Evolutionary conservation across 2,888 invertebrate species (phyloP), one percentile per base, ranked within the genome.

Genomic region (Sisyra nigra): DNA sequence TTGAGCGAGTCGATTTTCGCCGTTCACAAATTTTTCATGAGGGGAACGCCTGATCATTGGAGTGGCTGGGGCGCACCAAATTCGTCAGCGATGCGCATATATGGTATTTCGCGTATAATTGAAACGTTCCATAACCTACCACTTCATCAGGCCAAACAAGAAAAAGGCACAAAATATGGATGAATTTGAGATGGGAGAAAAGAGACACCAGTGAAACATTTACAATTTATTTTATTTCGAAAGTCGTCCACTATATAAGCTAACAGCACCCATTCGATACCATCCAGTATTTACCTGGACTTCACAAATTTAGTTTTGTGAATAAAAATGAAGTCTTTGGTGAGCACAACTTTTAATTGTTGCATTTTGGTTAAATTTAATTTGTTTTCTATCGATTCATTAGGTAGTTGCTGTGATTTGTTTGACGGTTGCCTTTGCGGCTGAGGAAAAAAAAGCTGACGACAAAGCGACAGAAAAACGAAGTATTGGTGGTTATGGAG

Each of bases 401-500:
- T 48, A 49, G 48, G 46, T 49, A 48, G 47, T 48, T 46, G 37
- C 47, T 48, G 48, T 48, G 41, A 42, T 50, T 43, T 45, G 17
- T 11, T 11, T 47, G 44, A 49, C 45, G 47, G 48, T 42, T 42
- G 50, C 48, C 66, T 65, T 68, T 66, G 59, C 66, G 65, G 67
- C 67, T 62, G 66, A 63, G 65, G 68, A 67, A 65, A 68, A 68
- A 63, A 68, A 67, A 55, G 66, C 65, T 62, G 67, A 61, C 50
- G 66, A 66, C 51, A 60, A 62, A 52, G 58, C 63, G 51, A 59
- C 57, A 45, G 67, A 32, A 24, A 24, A 24, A 7, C 3, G 40
- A 32, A 45, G 24, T 3, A 33, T 4, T 48, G 14, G 11, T 3
- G 66, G 68, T 50, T 69, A 68, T 19, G 65, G 62, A 48, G 61